phyloP scores from a whole-genome alignment of 2,888 invertebrate species.

The Pterostichus niger region DNA sequence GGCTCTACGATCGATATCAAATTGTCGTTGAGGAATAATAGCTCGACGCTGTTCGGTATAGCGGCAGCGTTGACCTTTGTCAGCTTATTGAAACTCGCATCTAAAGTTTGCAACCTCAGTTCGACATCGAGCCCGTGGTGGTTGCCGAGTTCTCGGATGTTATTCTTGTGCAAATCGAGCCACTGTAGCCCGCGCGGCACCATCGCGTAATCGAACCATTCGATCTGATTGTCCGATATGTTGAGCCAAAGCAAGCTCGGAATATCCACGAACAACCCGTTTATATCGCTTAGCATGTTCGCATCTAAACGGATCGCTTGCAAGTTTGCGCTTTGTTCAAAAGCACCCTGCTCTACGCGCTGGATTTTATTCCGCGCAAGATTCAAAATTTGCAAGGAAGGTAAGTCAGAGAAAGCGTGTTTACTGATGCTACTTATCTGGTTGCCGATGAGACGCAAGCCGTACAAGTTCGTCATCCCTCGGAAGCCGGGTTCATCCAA shows the following conservation, averaged over 20 bases:
- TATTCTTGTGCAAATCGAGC: conserved; percentile 94
- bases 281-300: conserved; percentile 90
- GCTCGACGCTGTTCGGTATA: conserved; percentile 91
- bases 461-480: conserved; percentile 91
- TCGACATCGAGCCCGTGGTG: conserved; percentile 85
- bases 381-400: conserved; percentile 91
- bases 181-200: conserved; percentile 91
- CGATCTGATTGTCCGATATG: conserved; percentile 93
- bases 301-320: conserved; percentile 93
- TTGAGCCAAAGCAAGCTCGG: conserved; percentile 92
- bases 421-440: conserved; percentile 90
- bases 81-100: conserved; percentile 94
- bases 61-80: conserved; percentile 86
- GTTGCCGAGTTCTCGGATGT: conserved; percentile 88
- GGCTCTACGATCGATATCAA: conserved; percentile 91
- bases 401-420: conserved; percentile 88
- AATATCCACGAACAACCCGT: conserved; percentile 90
- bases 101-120: conserved; percentile 89
- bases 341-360: conserved; percentile 88
- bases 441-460: conserved; percentile 93
- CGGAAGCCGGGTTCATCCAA: conserved; percentile 91
- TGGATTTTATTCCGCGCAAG: conserved; percentile 91
- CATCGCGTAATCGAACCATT: conserved; percentile 92
- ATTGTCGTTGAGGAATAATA: conserved; percentile 94
- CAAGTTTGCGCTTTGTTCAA: conserved; percentile 87